Conservation (phyloP, 1,140 invertebrate genomes). For the Papilio machaon region DNA sequence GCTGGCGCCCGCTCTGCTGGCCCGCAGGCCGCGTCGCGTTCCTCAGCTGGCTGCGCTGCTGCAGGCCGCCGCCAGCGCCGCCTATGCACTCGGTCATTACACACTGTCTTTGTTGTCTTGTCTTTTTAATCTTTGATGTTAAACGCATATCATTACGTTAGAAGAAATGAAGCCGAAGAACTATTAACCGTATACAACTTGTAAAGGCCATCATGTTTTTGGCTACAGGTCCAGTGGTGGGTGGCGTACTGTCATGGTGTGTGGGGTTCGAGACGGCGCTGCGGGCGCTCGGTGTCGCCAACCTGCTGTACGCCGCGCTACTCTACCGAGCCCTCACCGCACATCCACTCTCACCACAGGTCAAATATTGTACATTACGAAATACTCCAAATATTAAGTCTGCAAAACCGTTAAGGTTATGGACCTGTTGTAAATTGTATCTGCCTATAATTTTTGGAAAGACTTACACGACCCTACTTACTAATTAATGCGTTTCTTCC, state of each 20-base stretch:
- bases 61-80: conserved; percentile 66
- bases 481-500: too few relatives aligned
- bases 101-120: too few relatives aligned
- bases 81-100: conserved; percentile 60
- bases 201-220: too few relatives aligned
- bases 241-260: conserved; percentile 59
- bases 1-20: conserved; percentile 46
- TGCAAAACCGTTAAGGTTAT: too few relatives aligned
- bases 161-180: too few relatives aligned
- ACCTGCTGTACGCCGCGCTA: conserved; percentile 62
- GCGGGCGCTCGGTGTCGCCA: conserved; percentile 63
- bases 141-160: too few relatives aligned
- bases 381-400: too few relatives aligned
- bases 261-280: conserved; percentile 62
- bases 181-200: too few relatives aligned
- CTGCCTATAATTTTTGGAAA: too few relatives aligned
- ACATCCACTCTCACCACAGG: conserved; percentile 60
- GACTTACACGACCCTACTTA: too few relatives aligned
- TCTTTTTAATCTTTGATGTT: too few relatives aligned
- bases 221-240: conserved; percentile 58
- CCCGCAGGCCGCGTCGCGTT: conserved; percentile 43
- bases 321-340: conserved; percentile 55
- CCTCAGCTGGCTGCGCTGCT: conserved; percentile 64
- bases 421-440: too few relatives aligned
- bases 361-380: conserved; percentile 12